Percentiles rank a stretch among this genome's conserved stretches.
phyloP scores from a whole-genome alignment of 2,888 invertebrate genomes.

The Troides aeacus region DNA sequence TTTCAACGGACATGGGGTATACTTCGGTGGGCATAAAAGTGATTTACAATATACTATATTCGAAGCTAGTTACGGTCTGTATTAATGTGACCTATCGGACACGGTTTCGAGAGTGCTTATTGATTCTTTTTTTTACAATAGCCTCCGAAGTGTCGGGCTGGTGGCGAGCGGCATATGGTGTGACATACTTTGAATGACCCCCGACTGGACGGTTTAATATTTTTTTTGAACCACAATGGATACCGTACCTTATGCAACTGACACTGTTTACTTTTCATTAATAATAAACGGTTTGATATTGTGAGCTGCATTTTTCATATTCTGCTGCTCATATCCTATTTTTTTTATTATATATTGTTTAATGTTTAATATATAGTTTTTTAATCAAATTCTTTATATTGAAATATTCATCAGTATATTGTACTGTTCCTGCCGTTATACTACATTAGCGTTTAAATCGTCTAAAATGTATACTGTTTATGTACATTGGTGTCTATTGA shows the following conservation, averaged over 20 bases:
- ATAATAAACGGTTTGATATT: constrained; percentile 22
- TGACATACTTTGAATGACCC: constrained; percentile 65
- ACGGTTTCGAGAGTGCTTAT: constrained; percentile 61
- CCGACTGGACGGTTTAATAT: constrained; percentile 51
- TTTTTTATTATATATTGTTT: background rate
- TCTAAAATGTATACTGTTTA: no score
- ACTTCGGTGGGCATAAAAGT: constrained; percentile 71
- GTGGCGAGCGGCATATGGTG: constrained; percentile 63
- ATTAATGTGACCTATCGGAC: constrained; percentile 68
- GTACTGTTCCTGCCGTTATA: no score
- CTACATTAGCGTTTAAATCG: no score
- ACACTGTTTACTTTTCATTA: constrained; percentile 43
- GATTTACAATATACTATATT: constrained; percentile 76
- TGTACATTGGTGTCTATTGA: no score
- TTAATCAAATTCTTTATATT: no score
- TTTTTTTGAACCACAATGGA: constrained; percentile 42
- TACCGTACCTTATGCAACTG: constrained; percentile 47
- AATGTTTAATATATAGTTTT: no score
- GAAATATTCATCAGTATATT: no score
- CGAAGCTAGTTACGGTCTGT: constrained; percentile 65
- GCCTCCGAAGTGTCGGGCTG: constrained; percentile 54
- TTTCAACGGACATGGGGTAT: constrained; percentile 73
- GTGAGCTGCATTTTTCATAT: background rate
- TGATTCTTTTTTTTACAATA: constrained; percentile 57
- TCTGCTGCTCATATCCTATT: background rate